Evolutionary conservation across 2,888 invertebrate species (phyloP).

Genomic region (Silvanus unidentatus): DNA sequence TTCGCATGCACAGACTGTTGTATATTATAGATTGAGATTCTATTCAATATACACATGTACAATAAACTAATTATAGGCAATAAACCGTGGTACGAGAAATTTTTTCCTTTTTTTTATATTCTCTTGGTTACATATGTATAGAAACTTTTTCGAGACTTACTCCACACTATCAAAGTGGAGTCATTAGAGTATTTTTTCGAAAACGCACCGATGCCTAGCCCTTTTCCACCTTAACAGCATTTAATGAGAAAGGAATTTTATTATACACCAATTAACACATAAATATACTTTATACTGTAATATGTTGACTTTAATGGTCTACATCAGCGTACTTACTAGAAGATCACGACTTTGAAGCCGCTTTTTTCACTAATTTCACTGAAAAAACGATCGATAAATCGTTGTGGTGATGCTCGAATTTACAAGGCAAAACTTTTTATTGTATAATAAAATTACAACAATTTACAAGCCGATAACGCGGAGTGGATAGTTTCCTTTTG

Average conservation of each 20-base stretch:
- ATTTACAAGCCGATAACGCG: no score
- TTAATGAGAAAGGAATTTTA: neutral
- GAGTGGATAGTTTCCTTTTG: no score
- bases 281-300: neutral
- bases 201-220: neutral
- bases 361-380: no score
- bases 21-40: no score
- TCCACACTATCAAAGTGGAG: neutral
- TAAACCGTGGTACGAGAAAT: neutral
- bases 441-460: neutral
- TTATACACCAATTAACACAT: slow-evolving; percentile 2
- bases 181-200: neutral
- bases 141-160: neutral
- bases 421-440: neutral
- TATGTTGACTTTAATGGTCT: slow-evolving; percentile 1
- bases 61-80: slow-evolving; percentile 1
- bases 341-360: no score
- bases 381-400: neutral
- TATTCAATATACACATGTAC: no score
- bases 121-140: no score
- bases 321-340: neutral
- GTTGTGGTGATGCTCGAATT: no score
- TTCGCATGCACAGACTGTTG: no score
- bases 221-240: neutral
- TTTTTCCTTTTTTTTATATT: neutral